Conservation (phyloP, 1,140 invertebrate genomes). For the Dendroctonus ponderosae region DNA sequence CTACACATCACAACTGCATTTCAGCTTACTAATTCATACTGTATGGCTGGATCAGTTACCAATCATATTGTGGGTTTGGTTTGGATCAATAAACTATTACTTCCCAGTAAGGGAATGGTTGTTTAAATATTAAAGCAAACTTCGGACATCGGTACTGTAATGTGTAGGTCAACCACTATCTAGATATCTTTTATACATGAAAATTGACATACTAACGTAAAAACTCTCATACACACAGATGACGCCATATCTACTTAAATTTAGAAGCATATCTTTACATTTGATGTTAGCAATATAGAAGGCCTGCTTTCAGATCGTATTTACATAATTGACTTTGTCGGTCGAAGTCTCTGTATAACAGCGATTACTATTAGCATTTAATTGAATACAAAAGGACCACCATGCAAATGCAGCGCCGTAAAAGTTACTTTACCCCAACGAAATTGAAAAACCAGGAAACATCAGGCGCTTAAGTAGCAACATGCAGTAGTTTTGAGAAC, state of each 20-base stretch:
- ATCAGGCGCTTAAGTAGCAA: background rate
- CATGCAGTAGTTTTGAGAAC: no score
- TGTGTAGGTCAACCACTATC: no score
- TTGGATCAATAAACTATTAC: no score
- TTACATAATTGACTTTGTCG: conserved; percentile 34
- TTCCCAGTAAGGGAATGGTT: no score
- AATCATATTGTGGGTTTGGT: no score
- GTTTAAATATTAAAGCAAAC: no score
- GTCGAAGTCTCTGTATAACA: conserved; percentile 33
- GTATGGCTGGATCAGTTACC: no score
- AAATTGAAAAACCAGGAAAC: conserved; percentile 20
- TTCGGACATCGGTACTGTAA: no score
- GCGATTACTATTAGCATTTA: conserved; percentile 36
- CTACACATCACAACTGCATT: no score
- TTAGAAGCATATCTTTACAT: conserved; percentile 33
- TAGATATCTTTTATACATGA: no score
- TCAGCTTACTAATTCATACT: no score
- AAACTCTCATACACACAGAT: conserved; percentile 3
- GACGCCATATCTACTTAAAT: conserved; percentile 32
- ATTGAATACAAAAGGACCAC: conserved; percentile 34
- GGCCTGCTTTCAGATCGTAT: conserved; percentile 22
- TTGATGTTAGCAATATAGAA: conserved; percentile 36
- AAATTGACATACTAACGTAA: no score
- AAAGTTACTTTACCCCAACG: conserved; percentile 8
- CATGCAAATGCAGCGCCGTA: conserved; percentile 25